These are phyloP conservation scores for Cyprichromis sp. DNA, from an alignment of 2,113 vertebrate species.

Conservation along the genomic window DNA sequence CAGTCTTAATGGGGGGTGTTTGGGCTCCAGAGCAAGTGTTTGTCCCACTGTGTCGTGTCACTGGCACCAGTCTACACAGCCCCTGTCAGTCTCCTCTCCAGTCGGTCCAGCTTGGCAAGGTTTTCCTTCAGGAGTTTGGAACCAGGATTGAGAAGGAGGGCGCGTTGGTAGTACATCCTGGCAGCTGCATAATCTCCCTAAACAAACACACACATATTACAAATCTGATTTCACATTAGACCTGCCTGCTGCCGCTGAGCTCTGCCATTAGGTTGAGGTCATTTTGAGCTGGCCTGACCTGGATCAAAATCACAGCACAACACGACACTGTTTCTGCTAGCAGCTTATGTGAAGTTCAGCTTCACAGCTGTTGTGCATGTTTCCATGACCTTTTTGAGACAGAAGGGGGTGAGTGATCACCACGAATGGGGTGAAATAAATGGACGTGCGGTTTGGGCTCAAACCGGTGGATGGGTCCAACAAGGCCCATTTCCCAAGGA, in stretches of 20 bases:
- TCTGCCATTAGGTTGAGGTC: background rate
- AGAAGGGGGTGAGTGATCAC: background rate
- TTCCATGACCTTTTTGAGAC: background rate
- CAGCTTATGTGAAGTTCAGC: background rate
- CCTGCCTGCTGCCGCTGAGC: background rate
- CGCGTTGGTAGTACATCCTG: slow-evolving; percentile 85
- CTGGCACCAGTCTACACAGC: slow-evolving; percentile 2
- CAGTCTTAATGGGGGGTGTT: background rate
- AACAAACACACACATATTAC: background rate
- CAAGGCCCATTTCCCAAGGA: background rate
- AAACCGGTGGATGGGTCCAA: fast-evolving
- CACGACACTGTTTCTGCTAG: background rate
- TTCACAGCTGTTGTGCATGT: background rate
- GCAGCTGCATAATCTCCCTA: slow-evolving; percentile 89
- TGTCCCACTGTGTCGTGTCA: background rate
- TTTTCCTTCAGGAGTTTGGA: slow-evolving; percentile 93
- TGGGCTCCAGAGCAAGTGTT: background rate
- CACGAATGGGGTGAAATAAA: background rate
- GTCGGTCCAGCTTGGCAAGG: slow-evolving; percentile 88
- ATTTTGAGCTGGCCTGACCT: background rate
- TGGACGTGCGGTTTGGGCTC: background rate
- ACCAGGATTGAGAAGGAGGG: slow-evolving; percentile 83
- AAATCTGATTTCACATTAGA: background rate
- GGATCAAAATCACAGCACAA: background rate
- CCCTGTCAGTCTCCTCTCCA: slow-evolving; percentile 81